Evolutionary conservation across 2,797 vertebrate genomes (phyloP).

Genomic region (Fistularia tabacaria): DNA sequence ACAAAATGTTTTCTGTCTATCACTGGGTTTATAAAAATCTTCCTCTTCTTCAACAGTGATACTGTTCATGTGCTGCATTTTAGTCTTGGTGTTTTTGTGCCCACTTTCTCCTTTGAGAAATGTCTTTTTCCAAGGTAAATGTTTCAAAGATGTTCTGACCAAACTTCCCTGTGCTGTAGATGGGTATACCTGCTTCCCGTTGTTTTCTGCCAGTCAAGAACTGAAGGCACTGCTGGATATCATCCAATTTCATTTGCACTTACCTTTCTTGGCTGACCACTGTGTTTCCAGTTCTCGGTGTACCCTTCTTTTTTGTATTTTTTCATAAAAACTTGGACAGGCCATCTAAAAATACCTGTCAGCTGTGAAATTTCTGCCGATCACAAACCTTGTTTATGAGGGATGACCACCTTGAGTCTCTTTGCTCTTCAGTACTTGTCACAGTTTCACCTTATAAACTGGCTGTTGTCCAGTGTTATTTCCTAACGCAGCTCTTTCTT

Average conservation of each 20-base stretch:
- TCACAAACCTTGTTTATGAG: not conserved
- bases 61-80: not conserved
- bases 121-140: not conserved
- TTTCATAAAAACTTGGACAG: not conserved
- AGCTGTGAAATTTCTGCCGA: not conserved
- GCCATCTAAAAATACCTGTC: not conserved
- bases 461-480: too few relatives aligned
- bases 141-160: not conserved
- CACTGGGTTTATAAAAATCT: too few relatives aligned
- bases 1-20: too few relatives aligned
- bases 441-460: not conserved
- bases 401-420: too few relatives aligned
- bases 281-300: not conserved
- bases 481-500: not conserved
- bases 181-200: too few relatives aligned
- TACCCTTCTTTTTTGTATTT: not conserved
- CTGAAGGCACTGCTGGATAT: not conserved
- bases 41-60: too few relatives aligned
- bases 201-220: not conserved
- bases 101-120: not conserved
- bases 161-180: not conserved
- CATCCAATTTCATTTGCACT: not conserved
- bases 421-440: too few relatives aligned
- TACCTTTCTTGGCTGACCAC: not conserved
- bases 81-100: not conserved